Conservation (phyloP, 2,888 invertebrate genomes). For the Lasioglossum vierecki region DNA sequence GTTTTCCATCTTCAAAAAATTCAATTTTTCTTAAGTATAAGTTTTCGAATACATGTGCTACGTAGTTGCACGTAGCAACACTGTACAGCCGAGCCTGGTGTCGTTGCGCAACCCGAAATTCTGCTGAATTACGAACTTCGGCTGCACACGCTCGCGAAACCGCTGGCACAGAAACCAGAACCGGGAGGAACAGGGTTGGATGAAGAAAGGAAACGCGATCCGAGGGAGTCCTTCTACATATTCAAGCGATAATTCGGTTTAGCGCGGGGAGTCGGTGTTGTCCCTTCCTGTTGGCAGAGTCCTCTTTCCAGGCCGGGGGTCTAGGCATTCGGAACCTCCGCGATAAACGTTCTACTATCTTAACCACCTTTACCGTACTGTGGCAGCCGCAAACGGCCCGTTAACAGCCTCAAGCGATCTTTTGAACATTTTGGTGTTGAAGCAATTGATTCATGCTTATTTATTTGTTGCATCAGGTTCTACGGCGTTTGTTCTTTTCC, state of each 20-base stretch:
- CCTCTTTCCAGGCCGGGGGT: neutral
- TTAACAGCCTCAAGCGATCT: too few species aligned
- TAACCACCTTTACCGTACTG: neutral
- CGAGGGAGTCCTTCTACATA: slow-evolving; percentile 16
- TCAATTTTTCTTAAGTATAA: too few species aligned
- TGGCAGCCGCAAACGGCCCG: too few species aligned
- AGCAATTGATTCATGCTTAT: too few species aligned
- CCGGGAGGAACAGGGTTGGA: neutral
- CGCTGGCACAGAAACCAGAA: neutral
- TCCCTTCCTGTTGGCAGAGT: slow-evolving; percentile 4
- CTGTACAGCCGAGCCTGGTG: slow-evolving; percentile 35
- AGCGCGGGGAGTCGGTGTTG: slow-evolving; percentile 5
- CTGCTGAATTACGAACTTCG: slow-evolving; percentile 66
- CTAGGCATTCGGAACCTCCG: neutral
- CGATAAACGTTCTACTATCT: neutral
- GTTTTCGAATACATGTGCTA: neutral
- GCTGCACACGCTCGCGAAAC: slow-evolving; percentile 44
- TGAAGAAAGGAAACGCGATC: slow-evolving; percentile 1
- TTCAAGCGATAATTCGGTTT: slow-evolving; percentile 48
- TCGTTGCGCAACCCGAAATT: slow-evolving; percentile 54
- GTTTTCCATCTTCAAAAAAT: neutral
- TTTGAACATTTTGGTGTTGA: too few species aligned
- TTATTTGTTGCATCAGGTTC: too few species aligned
- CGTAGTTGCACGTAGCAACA: neutral
- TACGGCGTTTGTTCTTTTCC: neutral